Base-by-base conservation (phyloP, 2,797 vertebrate genomes). In the Hyperoplus immaculatus region DNA sequence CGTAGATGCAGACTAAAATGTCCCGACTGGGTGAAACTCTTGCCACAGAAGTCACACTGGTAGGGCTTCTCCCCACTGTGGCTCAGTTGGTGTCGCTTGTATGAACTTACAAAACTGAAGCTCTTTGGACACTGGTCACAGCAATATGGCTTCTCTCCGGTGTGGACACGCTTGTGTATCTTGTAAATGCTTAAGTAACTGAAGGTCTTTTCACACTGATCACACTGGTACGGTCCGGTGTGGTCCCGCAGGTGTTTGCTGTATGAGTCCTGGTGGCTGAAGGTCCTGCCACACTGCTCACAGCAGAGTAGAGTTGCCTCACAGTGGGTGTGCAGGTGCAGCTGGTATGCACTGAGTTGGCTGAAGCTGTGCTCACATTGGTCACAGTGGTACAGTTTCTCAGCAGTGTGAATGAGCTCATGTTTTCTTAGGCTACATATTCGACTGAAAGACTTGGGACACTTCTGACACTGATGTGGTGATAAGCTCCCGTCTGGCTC, bases 21-120 rank as follows among this genome's bases (percentile, higher is more conserved):
- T 0, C 76, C 80, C 0, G 72, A 79, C 65, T 82, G 83, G 8
- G 72, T 82, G 61, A 85, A 85, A 50, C 80, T 67, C 53, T 85
- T 82, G 0, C 76, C 83, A 58, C 83, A 85, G 11, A 76, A 78
- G 51, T 85, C 79, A 59, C 83, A 85, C 56, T 85, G 83, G 72
- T 82, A 82, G 0, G 83, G 83, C 56, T 81, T 81, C 36, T 81
- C 83, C n/a, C 83, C 83, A 14, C 75, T 82, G 79, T 85, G 83
- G 16, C 79, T 82, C 0, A 81, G 75, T 64, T 72, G 64, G 60
- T 85, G 83, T 12, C 82, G 66, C 49, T 81, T 81, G 56, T 81
- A 84, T 13, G 82, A 84, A 7, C 82, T 81, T 11, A 84, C 55
- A 38, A 84, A 84, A 39, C 82, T 84, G 42, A 84, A 81, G 13